Evolutionary conservation across 2,888 invertebrate genomes (phyloP), one percentile per base, ranked within the genome.

Genomic region (Mythimna ferrago): DNA sequence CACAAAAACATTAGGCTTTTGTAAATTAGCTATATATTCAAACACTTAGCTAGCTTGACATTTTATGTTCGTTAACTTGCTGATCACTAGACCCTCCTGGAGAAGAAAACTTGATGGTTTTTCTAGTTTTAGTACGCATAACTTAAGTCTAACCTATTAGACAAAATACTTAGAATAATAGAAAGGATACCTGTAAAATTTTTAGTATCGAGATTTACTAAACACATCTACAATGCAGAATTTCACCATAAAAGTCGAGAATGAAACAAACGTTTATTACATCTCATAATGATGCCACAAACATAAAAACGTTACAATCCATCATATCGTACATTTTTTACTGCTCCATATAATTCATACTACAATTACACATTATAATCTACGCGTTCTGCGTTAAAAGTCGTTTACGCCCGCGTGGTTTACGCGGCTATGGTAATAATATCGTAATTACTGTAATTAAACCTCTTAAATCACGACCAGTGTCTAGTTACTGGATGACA

Each of bases 371-470:
- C 51, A 61, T 73, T 71, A 68, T 68, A 80, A 82, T 82, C 71
- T 83, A 80, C 71, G 71, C 64, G 51, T 74, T 80, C 58, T 72
- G 74, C 68, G 66, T 75, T 78, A 73, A 70, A 80, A 73, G 64
- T 78, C 44, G 71, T 66, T 73, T 74, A 81, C 76, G 76, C 51
- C 63, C 19, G 66, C 68, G 70, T 66, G 73, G 65, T 73, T 82
- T 82, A 78, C 78, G 67, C 72, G 66, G 60, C 78, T 72, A 62
- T 70, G 65, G 81, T 83, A 84, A 80, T 81, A 81, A 81, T 76
- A 73, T 76, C 57, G 67, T 86, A 81, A 87, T 85, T 68, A 77
- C 74, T 71, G 82, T 72, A 82, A 84, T 86, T 79, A 82, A 86
- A 83, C 67, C 68, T 67, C 70, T 82, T 84, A 76, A 78, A 85